Evolutionary conservation across 2,113 vertebrate species (phyloP).

Genomic region (Tor tambroides): DNA sequence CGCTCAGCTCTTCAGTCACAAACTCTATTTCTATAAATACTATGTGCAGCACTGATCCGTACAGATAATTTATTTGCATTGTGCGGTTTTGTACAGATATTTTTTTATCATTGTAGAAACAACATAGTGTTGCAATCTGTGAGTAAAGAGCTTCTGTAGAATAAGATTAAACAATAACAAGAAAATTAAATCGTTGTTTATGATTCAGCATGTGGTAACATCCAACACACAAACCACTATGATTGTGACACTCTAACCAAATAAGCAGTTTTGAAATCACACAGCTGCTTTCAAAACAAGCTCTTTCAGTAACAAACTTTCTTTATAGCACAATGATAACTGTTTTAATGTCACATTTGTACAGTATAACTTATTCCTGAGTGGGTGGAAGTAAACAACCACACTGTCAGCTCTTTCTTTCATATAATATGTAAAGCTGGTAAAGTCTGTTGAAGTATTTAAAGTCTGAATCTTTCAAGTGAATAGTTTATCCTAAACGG

Average conservation of each 20-base stretch:
- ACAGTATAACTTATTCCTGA: background rate
- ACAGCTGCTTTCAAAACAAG: background rate
- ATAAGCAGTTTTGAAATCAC: too few species aligned
- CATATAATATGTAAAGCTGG: background rate
- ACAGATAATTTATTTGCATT: background rate
- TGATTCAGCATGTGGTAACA: background rate
- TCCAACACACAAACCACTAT: background rate
- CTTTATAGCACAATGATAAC: background rate
- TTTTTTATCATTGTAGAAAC: background rate
- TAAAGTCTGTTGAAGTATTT: too few species aligned
- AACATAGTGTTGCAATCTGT: background rate
- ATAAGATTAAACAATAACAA: background rate
- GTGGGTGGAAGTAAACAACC: background rate
- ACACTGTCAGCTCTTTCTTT: background rate
- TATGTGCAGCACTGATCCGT: too few species aligned
- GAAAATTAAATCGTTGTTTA: background rate
- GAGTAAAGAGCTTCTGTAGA: background rate
- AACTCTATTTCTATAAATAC: background rate
- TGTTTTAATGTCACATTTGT: background rate
- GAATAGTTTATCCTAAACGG: background rate
- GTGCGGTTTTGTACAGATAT: background rate
- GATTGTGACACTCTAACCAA: too few species aligned
- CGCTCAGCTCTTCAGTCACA: background rate
- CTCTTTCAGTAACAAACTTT: background rate
- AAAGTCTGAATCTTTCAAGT: background rate